Base-by-base conservation (phyloP, 2,888 invertebrate genomes). In the Acheta domesticus region DNA sequence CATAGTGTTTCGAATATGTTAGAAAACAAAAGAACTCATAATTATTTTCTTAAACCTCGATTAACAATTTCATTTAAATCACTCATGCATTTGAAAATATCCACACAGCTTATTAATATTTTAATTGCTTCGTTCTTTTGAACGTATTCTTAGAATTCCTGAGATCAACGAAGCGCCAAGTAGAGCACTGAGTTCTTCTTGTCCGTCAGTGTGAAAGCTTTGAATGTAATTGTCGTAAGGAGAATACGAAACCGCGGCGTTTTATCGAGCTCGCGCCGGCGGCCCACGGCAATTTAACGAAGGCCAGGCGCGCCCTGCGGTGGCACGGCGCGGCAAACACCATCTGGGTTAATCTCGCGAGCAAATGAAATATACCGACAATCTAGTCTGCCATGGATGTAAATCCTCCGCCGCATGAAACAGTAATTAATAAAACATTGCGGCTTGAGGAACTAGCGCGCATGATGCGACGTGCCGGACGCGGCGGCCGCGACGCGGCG, bases 341-440 rank as follows among this genome's bases (percentile, higher is more conserved):
- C 62, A n/a, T n/a, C 62, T 62, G 62, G n/a, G 62, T 62, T 62
- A 62, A 62, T 62, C 62, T 62, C n/a, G 62, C 62, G 62, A 19
- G n/a, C 62, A 62, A 62, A 62, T 62, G 62, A 62, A 62, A 62
- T 62, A 62, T 62, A 62, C 62, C 62, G 62, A 62, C 62, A 62
- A 62, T 62, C 62, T 62, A 62, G 8, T 62, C 62, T n/a, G 62
- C 62, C n/a, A 62, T 62, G 62, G 16, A 62, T 62, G 62, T 62
- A 62, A 62, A 62, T 62, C 12, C 36, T 36, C 36, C 36, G 36
- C 36, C n/a, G 62, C 62, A 62, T n/a, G 62, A 62, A 62, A 62
- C 62, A 19, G 62, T 62, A 62, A 62, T 62, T 62, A 62, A 62
- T 62, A 62, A 62, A 62, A 62, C 62, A 62, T 62, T 62, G 62